These are phyloP conservation scores for Argentina silus DNA, from an alignment of 2,797 vertebrate species.

Conservation along the genomic window DNA sequence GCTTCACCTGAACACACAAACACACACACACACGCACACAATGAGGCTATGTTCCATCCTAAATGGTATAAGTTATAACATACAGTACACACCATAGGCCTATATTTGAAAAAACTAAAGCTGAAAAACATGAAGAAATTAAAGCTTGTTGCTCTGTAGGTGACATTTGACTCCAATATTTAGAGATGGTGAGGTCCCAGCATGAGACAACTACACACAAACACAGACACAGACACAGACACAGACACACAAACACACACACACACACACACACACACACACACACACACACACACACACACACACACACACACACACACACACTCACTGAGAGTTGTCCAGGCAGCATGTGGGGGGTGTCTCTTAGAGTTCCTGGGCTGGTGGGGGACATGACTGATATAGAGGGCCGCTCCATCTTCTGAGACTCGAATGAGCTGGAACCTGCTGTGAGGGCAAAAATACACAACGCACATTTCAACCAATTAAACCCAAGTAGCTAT, in stretches of 20 bases:
- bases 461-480: constrained; percentile 3
- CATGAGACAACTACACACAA: too few relatives aligned
- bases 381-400: constrained; percentile 97
- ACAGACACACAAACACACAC: too few relatives aligned
- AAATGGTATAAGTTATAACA: not conserved
- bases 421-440: constrained; percentile 99
- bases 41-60: not conserved
- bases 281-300: not conserved
- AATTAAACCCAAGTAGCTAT: constrained; percentile 1
- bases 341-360: constrained; percentile 89
- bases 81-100: not conserved
- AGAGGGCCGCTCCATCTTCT: constrained; percentile 98
- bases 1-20: constrained; percentile 84
- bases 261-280: not conserved
- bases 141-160: too few relatives aligned
- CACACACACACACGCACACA: constrained; percentile 18
- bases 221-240: too few relatives aligned
- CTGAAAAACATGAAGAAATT: too few relatives aligned
- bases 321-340: constrained; percentile 4
- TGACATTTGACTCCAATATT: too few relatives aligned
- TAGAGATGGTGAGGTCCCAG: too few relatives aligned
- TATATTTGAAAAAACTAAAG: not conserved
- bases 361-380: constrained; percentile 91
- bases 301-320: too few relatives aligned
- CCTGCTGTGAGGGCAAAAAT: constrained; percentile 76